Evolutionary conservation across 92 coral and sea anemone genomes (phyloP).

Genomic region (Micromussa lordhowensis): DNA sequence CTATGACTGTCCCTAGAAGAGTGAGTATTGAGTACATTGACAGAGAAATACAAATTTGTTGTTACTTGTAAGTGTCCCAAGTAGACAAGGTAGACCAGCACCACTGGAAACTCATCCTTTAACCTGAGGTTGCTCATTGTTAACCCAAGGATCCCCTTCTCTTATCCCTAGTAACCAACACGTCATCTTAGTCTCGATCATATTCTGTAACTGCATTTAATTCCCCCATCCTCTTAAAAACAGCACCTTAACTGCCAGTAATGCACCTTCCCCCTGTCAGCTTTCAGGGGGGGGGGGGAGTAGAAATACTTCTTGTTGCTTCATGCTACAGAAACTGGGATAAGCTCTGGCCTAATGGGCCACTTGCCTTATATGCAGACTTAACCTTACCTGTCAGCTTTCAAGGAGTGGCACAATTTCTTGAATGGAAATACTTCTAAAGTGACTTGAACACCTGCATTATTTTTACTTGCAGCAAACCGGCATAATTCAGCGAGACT

Average conservation of each 20-base stretch:
- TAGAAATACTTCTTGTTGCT: too few relatives aligned
- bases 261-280: not conserved
- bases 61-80: not conserved
- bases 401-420: too few relatives aligned
- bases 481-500: slow-evolving; percentile 81
- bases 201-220: not conserved
- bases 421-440: too few relatives aligned
- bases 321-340: too few relatives aligned
- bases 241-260: not conserved
- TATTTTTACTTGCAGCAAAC: slow-evolving; percentile 65
- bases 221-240: not conserved
- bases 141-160: not conserved
- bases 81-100: not conserved
- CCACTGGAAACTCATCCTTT: not conserved
- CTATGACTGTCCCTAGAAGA: slow-evolving; percentile 96
- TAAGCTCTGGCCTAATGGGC: too few relatives aligned
- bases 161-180: not conserved
- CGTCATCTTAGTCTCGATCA: not conserved
- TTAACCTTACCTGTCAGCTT: too few relatives aligned
- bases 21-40: slow-evolving; percentile 57
- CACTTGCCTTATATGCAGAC: too few relatives aligned
- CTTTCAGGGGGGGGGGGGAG: too few relatives aligned
- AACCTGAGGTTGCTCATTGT: not conserved
- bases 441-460: too few relatives aligned
- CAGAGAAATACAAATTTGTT: not conserved